Evolutionary conservation across 2,888 invertebrate species (phyloP).

Genomic region (Agrochola circellaris): DNA sequence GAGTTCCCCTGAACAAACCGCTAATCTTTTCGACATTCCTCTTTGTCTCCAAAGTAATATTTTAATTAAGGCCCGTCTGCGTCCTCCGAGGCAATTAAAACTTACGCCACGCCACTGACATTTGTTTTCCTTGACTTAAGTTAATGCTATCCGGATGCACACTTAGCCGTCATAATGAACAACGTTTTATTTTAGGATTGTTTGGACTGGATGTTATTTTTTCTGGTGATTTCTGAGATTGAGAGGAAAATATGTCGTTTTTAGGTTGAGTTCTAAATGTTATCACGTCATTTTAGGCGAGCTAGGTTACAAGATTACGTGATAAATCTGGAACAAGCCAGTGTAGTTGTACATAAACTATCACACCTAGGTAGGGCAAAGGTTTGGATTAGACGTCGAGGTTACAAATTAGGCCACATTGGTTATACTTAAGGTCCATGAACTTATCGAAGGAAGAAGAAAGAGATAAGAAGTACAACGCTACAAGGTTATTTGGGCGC

Average conservation of each 20-base stretch:
- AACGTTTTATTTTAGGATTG: constrained; percentile 48
- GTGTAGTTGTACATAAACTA: not conserved
- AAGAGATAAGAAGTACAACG: not conserved
- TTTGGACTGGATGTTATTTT: constrained; percentile 9
- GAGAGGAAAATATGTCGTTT: not conserved
- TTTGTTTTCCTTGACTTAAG: constrained; percentile 82
- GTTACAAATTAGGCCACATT: not conserved
- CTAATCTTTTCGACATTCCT: constrained; percentile 82
- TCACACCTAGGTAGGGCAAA: not conserved
- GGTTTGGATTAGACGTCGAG: not conserved
- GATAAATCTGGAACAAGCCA: not conserved
- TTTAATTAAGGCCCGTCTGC: constrained; percentile 82
- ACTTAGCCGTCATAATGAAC: constrained; percentile 72
- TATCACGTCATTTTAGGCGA: not conserved
- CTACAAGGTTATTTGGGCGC: not conserved
- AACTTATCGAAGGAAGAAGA: not conserved
- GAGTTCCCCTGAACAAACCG: constrained; percentile 69
- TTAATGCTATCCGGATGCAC: constrained; percentile 80
- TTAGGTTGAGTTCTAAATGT: not conserved
- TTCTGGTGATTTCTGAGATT: not conserved
- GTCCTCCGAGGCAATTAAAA: constrained; percentile 82
- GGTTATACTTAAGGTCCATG: not conserved
- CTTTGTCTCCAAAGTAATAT: constrained; percentile 84
- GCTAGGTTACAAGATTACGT: not conserved
- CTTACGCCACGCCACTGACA: constrained; percentile 77